Evolutionary conservation across 2,113 vertebrate species (phyloP).

Genomic region (Channa argus): DNA sequence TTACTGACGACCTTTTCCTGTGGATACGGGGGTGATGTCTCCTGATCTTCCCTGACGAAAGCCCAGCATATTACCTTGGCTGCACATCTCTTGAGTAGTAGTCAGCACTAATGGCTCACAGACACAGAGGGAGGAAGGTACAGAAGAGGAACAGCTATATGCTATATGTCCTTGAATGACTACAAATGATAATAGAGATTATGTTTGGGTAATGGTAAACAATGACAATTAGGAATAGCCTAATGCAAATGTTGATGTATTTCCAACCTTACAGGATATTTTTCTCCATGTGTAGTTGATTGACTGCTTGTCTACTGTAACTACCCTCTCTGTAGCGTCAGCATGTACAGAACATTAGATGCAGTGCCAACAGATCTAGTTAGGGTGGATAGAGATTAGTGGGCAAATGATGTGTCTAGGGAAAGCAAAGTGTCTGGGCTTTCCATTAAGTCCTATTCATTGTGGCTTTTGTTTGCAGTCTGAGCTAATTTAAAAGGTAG

Average conservation of each 20-base stretch:
- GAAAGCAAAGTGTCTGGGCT: background rate
- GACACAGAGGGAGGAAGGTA: conserved; percentile 14
- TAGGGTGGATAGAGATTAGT: conserved; percentile 17
- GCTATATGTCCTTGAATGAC: conserved; percentile 4
- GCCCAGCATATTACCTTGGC: conserved; percentile 42
- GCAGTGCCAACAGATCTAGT: conserved; percentile 20
- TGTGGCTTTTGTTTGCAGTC: conserved; percentile 14
- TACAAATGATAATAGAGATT: conserved; percentile 31
- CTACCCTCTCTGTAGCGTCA: background rate
- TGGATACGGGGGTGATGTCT: conserved; percentile 7
- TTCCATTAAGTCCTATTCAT: conserved; percentile 19
- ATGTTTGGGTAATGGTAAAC: conserved; percentile 3
- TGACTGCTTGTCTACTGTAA: background rate
- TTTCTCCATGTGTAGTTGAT: background rate
- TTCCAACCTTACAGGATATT: background rate
- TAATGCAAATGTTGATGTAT: conserved; percentile 34
- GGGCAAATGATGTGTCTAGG: conserved; percentile 16
- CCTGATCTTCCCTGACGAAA: conserved; percentile 39
- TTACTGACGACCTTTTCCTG: conserved; percentile 52
- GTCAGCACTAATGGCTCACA: conserved; percentile 21
- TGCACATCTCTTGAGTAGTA: conserved; percentile 17
- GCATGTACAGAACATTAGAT: background rate
- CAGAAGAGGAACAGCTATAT: conserved; percentile 37
- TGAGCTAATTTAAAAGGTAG: conserved; percentile 21
- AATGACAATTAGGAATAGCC: conserved; percentile 4